A percentile compares a stretch with the other conserved stretches of the same genome.
Evolutionary conservation across 2,113 vertebrate genomes (phyloP).

Genomic region (Uria lomvia): DNA sequence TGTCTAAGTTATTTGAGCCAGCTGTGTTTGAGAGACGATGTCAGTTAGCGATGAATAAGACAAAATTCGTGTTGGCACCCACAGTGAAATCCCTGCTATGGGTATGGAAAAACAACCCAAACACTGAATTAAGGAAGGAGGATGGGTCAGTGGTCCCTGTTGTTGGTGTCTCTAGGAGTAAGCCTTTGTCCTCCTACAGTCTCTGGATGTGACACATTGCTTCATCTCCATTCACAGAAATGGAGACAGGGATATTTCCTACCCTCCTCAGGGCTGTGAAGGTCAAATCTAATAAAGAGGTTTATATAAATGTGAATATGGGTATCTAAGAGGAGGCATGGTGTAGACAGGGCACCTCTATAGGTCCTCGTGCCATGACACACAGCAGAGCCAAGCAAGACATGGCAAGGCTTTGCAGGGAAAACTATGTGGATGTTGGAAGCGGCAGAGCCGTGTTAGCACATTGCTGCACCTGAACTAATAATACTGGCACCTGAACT

Average conservation of each 20-base stretch:
- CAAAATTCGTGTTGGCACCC: background rate
- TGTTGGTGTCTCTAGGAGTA: background rate
- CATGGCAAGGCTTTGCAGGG: background rate
- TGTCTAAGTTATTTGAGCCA: background rate
- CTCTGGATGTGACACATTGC: background rate
- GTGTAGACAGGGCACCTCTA: background rate
- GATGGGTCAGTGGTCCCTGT: background rate
- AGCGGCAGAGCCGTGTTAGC: background rate
- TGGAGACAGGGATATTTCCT: background rate
- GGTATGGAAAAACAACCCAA: background rate
- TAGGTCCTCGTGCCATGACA: background rate
- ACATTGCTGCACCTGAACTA: conserved; percentile 45
- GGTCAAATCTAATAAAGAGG: background rate
- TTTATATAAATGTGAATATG: background rate
- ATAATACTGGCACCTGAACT: conserved; percentile 36
- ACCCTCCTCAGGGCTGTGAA: background rate
- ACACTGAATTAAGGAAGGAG: background rate
- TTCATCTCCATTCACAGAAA: background rate
- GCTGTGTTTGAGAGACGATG: background rate
- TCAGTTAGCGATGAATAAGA: background rate
- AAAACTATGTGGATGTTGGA: conserved; percentile 9
- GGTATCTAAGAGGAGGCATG: background rate
- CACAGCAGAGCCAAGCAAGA: background rate
- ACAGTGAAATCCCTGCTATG: background rate
- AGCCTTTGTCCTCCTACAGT: background rate